These are phyloP conservation scores for Cebus imitator DNA, from an alignment of 2,113 vertebrate species.

Conservation along the genomic window DNA sequence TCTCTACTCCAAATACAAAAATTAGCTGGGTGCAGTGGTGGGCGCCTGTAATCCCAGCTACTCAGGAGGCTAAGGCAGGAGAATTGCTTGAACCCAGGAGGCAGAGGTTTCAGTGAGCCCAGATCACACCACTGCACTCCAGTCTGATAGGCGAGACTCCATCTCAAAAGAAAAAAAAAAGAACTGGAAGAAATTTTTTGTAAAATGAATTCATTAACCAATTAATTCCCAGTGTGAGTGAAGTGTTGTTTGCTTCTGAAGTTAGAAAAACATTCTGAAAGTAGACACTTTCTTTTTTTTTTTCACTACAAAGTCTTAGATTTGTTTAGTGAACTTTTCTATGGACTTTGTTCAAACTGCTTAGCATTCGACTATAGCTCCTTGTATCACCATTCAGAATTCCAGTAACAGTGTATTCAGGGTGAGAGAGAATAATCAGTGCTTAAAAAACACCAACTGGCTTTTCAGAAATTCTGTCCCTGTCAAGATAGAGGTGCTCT, in stretches of 20 bases:
- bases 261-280: neutral
- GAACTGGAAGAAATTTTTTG: neutral
- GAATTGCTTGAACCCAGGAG: no score
- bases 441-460: neutral
- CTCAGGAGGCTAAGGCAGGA: no score
- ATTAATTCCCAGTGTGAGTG: neutral
- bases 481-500: neutral
- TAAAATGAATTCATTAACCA: neutral
- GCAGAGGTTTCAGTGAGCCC: no score
- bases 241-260: slow-evolving; percentile 34
- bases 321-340: slow-evolving; percentile 20
- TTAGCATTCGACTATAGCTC: neutral
- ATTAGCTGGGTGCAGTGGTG: no score
- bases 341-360: neutral
- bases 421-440: neutral
- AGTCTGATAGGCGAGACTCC: no score
- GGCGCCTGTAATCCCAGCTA: no score
- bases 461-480: neutral
- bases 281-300: neutral
- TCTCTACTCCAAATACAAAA: no score
- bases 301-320: neutral
- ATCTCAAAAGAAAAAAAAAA: no score
- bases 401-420: neutral
- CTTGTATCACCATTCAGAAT: neutral
- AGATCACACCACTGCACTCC: no score